Evolutionary conservation across 1,140 invertebrate species (phyloP), one percentile per base, ranked within the genome.

Genomic region (Akabosia matsudoensis): DNA sequence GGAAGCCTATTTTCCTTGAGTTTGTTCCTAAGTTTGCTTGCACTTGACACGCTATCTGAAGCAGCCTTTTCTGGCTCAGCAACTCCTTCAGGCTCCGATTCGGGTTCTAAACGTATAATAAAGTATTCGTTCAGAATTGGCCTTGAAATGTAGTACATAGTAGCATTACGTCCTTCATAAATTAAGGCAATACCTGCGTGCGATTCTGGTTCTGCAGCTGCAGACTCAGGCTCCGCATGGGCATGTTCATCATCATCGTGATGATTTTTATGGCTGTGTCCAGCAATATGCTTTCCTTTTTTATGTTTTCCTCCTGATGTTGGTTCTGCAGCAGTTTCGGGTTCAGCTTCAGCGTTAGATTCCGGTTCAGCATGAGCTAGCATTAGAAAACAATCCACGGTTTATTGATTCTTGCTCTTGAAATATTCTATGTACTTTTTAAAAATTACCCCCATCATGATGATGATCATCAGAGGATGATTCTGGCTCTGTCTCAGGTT

Each of bases 191-290:
- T 67, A 74, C 54, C 74, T 1, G 31, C 4, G 4, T 70, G 31
- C 45, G 18, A 30, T 64, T 52, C 61, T 7, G 37, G 33, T 7
- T 54, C 45, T 72, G 76, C 75, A 56, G 74, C 84, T 76, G 87
- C 85, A 74, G 87, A 82, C 82, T 85, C 86, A 0, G 87, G 84
- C 74, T 88, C 84, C 0, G 85, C 82, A 82, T 84, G 14, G 79
- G 82, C 70, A 81, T 80, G 24, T 80, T 79, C 56, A 82, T 82
- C 7, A 82, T 81, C 67, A 22, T 79, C 74, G 0, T 82, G 75
- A 76, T 79, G 34, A 4, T 82, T 70, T 10, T 78, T 75, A 4
- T 74, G 73, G 71, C 78, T 78, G 56, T 74, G 45, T 51, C 51
- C 33, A 51, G 13, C 54, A 51, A 52, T 51, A 51, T 74, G 13